A percentile compares a stretch with the other conserved stretches of the same genome.
phyloP scores from a whole-genome alignment of 2,888 invertebrate species.

The Tanytarsus gracilentus region DNA sequence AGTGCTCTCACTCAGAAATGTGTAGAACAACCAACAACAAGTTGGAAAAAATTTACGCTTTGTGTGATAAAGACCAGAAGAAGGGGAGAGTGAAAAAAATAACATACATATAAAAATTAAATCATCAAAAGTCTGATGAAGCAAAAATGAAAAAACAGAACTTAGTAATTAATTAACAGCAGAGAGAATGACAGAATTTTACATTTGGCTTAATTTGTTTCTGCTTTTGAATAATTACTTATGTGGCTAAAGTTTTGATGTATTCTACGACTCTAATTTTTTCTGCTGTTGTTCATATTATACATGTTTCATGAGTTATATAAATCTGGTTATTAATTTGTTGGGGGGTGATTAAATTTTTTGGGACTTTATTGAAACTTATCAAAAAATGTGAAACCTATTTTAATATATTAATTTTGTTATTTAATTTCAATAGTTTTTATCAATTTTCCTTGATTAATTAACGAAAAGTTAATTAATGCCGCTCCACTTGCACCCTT shows the following conservation, averaged over 20 bases:
- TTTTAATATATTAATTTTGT: too few species aligned
- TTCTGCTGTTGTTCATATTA: not conserved
- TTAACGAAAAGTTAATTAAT: too few species aligned
- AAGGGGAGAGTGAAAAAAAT: not conserved
- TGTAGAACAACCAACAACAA: too few species aligned
- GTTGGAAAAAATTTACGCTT: not conserved
- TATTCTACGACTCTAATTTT: not conserved
- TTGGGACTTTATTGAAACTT: too few species aligned
- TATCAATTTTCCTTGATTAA: too few species aligned
- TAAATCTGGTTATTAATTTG: too few species aligned
- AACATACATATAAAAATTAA: not conserved
- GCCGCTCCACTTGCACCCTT: too few species aligned
- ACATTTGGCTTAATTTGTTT: constrained; percentile 28
- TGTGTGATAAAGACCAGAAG: not conserved
- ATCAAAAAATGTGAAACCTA: too few species aligned
- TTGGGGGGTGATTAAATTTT: too few species aligned
- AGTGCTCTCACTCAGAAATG: too few species aligned
- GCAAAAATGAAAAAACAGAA: constrained; percentile 27
- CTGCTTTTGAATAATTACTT: constrained; percentile 28
- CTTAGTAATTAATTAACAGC: constrained; percentile 28
- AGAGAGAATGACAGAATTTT: constrained; percentile 6
- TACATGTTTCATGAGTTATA: too few species aligned
- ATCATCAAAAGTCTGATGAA: constrained; percentile 9
- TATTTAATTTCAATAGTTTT: too few species aligned
- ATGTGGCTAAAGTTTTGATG: constrained; percentile 16